Conservation (phyloP, 2,113 vertebrate species). For the Phalacrocorax brasilianus region DNA sequence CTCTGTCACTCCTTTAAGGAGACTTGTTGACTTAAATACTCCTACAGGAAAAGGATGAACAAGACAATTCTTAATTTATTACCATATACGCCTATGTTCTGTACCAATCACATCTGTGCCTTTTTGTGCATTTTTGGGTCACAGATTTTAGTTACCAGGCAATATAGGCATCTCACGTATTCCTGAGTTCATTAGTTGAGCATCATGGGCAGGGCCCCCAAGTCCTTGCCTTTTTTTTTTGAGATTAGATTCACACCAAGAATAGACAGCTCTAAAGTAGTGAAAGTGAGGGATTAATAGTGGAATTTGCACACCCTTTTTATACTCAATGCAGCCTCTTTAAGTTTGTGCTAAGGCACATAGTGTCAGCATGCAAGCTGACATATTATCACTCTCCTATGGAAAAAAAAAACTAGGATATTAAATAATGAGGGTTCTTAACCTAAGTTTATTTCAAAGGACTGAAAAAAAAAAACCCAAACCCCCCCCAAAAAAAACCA, state of each 20-base stretch:
- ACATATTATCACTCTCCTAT: neutral
- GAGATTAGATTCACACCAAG: neutral
- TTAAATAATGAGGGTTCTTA: neutral
- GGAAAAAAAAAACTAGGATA: neutral
- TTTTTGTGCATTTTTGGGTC: neutral
- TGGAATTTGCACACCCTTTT: neutral
- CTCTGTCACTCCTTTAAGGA: neutral
- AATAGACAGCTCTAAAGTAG: neutral
- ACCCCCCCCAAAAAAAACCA: neutral
- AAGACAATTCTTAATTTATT: neutral
- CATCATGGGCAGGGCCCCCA: accelerated
- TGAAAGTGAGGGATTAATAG: neutral
- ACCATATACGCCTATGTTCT: neutral
- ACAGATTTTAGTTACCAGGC: neutral
- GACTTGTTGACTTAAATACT: neutral
- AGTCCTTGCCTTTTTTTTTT: neutral
- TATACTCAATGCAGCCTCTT: neutral
- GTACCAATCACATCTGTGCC: neutral
- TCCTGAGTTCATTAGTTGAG: neutral
- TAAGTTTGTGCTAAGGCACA: neutral
- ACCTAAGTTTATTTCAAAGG: neutral
- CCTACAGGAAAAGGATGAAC: neutral
- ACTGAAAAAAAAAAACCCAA: neutral
- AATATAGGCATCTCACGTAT: neutral
- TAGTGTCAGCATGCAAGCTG: neutral